Evolutionary conservation across 1,140 invertebrate genomes (phyloP).

Genomic region (Helicoverpa armigera): DNA sequence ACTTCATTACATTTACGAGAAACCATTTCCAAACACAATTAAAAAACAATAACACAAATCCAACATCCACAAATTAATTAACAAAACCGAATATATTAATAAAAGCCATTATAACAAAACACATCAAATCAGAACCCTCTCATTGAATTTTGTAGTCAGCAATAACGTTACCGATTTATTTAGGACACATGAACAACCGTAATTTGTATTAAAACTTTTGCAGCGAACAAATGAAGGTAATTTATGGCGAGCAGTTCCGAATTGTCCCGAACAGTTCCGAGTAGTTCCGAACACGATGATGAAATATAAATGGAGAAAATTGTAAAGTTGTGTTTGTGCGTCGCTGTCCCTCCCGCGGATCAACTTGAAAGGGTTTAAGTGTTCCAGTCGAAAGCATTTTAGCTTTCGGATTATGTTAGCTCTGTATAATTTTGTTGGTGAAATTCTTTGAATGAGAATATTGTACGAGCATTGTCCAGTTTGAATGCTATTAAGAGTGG

Average conservation of each 20-base stretch:
- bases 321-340: conserved; percentile 42
- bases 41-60: conserved; percentile 8
- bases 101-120: conserved; percentile 36
- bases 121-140: conserved; percentile 36
- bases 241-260: conserved; percentile 30
- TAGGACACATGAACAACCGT: conserved; percentile 34
- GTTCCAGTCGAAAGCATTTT: conserved; percentile 47
- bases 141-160: conserved; percentile 28
- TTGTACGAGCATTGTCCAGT: neutral
- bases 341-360: conserved; percentile 43
- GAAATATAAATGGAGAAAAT: conserved; percentile 49
- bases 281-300: conserved; percentile 32
- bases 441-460: conserved; percentile 28
- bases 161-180: conserved; percentile 26
- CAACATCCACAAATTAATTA: conserved; percentile 32
- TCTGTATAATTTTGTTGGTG: conserved; percentile 45
- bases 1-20: neutral
- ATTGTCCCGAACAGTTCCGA: conserved; percentile 25
- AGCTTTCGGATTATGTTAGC: conserved; percentile 39
- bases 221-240: conserved; percentile 44
- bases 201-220: conserved; percentile 47
- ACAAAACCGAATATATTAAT: conserved; percentile 34
- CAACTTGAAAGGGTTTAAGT: conserved; percentile 50
- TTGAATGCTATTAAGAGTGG: conserved; percentile 23
- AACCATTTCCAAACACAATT: neutral